Conservation (phyloP, 2,113 vertebrate species). For the Jacana jacana region DNA sequence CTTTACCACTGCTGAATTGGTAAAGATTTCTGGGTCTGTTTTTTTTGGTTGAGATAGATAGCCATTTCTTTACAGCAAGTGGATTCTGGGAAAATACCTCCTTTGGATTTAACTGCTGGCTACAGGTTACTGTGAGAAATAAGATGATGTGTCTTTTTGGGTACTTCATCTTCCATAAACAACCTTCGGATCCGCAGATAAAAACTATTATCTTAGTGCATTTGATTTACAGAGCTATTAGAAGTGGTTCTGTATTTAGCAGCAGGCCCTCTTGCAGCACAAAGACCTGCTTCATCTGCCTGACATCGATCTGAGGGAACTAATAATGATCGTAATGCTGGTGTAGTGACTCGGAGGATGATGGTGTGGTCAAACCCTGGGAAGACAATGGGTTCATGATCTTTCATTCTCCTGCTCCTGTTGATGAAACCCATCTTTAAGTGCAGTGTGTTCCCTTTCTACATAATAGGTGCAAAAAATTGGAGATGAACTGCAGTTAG, state of each 20-base stretch:
- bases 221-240: conserved; percentile 50
- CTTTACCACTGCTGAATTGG: background rate
- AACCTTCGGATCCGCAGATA: conserved; percentile 12
- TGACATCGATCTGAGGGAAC: background rate
- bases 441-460: background rate
- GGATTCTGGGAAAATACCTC: conserved; percentile 29
- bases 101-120: conserved; percentile 7
- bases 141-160: background rate
- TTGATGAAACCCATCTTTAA: background rate
- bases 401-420: background rate
- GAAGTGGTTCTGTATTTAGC: background rate
- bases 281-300: background rate
- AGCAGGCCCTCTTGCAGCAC: background rate
- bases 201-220: conserved; percentile 22
- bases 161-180: conserved; percentile 12
- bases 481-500: background rate
- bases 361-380: background rate
- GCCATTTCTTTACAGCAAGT: conserved; percentile 30
- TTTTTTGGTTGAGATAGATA: background rate
- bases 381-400: background rate
- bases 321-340: background rate
- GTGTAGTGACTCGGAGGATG: accelerated
- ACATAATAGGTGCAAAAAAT: background rate
- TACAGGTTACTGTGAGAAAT: conserved; percentile 4
- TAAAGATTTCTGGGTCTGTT: background rate